Evolutionary conservation across 2,797 vertebrate species (phyloP).

Genomic region (Microctenopoma lineatum): DNA sequence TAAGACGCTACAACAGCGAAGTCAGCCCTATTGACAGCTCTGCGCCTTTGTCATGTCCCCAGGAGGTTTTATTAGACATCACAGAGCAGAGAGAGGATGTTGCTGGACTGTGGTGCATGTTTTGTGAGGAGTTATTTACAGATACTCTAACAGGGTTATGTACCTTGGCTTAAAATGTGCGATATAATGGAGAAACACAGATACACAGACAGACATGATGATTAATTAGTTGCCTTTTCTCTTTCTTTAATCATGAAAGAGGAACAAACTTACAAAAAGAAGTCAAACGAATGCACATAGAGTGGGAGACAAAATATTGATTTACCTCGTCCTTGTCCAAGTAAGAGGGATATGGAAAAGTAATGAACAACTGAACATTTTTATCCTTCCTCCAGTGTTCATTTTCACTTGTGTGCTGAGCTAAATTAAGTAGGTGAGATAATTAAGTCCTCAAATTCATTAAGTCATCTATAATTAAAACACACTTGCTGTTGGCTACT

Average conservation of each 20-base stretch:
- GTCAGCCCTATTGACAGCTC: slow-evolving; percentile 55
- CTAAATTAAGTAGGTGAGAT: slow-evolving; percentile 34
- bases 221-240: not conserved
- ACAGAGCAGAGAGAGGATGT: slow-evolving; percentile 23
- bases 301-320: no score
- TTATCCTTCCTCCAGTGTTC: slow-evolving; percentile 2
- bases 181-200: not conserved
- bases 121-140: slow-evolving; percentile 26
- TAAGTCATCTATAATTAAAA: slow-evolving; percentile 69
- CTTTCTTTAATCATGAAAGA: not conserved
- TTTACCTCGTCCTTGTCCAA: no score
- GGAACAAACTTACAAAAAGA: not conserved
- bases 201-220: not conserved
- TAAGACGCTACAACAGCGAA: slow-evolving; percentile 21
- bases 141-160: not conserved
- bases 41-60: slow-evolving; percentile 54
- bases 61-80: slow-evolving; percentile 75
- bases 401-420: slow-evolving; percentile 3
- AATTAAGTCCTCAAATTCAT: slow-evolving; percentile 45
- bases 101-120: slow-evolving; percentile 5
- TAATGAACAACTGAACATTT: slow-evolving; percentile 26
- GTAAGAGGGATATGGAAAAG: slow-evolving; percentile 8
- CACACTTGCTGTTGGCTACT: slow-evolving; percentile 41
- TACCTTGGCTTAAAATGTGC: slow-evolving; percentile 1
- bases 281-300: not conserved